Conservation (phyloP, 2,113 vertebrate genomes). For the Myotis lucifugus region DNA sequence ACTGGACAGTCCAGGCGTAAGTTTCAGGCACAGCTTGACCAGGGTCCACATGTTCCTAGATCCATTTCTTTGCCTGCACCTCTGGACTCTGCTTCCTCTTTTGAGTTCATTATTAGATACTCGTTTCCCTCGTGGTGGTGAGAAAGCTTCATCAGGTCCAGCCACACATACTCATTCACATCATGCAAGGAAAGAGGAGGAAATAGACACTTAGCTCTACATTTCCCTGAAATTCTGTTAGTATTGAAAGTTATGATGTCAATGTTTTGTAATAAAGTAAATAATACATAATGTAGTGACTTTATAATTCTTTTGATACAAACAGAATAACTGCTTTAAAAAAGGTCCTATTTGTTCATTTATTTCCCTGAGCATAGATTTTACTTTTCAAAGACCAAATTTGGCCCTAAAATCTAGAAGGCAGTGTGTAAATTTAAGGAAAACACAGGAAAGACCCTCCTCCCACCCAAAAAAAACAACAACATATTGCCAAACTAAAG, state of each 20-base stretch:
- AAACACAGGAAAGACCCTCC: neutral
- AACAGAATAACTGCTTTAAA: neutral
- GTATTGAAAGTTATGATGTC: neutral
- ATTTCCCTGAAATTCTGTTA: neutral
- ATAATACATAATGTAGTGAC: neutral
- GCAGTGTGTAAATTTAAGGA: neutral
- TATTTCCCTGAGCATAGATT: neutral
- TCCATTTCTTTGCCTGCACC: neutral
- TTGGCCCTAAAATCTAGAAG: slow-evolving; percentile 3
- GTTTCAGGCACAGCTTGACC: neutral
- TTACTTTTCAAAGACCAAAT: neutral
- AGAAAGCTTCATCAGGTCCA: neutral
- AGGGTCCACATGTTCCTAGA: neutral
- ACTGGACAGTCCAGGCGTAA: neutral
- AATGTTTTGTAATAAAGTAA: neutral
- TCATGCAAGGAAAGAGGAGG: neutral
- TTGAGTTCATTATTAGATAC: neutral
- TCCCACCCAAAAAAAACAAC: neutral
- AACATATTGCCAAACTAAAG: neutral
- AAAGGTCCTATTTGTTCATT: slow-evolving; percentile 1
- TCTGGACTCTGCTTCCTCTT: neutral
- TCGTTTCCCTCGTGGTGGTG: neutral
- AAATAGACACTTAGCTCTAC: neutral
- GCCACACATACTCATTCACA: neutral
- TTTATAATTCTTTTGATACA: neutral